Evolutionary conservation across 1,140 invertebrate genomes (phyloP), one percentile per base, ranked within the genome.

Genomic region (Kradibia gibbosae): DNA sequence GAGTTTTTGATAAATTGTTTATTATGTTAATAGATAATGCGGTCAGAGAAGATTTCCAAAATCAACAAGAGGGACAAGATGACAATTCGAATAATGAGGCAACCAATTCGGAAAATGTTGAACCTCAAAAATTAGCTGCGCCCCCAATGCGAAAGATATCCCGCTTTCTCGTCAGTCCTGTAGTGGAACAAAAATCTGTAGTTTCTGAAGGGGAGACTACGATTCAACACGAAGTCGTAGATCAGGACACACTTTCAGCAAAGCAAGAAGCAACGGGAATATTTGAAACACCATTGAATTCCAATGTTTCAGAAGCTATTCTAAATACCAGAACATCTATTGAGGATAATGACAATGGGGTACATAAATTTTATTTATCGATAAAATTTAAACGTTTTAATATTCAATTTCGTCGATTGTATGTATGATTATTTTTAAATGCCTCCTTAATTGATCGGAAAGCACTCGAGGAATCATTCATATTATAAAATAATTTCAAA

Each of bases 131-230:
- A 50, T 75, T 85, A 22, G 81, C 86, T 1, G 82, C 85, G 8
- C 84, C 87, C 25, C 93, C 94, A 75, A 92, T 93, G 82, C 90
- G 95, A 74, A 95, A 96, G 89, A 95, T 96, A 85, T 96, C 95
- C 45, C 91, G 95, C 65, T 96, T 96, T 90, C 91, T 96, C 87
- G 95, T 96, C 73, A 96, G 95, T 89, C 95, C 95, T 60, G 95
- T 96, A 7, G 89, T 94, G 17, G 91, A 92, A 82, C 89, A 90
- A 67, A 91, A 91, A 74, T 75, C 83, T 17, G 55, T 83, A 34
- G 75, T 84, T 1, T 57, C 83, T 0, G 83, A 78, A 65, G 78
- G 85, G 20, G 86, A 86, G 55, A 78, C 71, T 28, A 80, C 74
- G 55, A 71, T 70, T 28, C 81, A 80, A 60, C 67, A 78, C 31